Conservation (phyloP, 2,797 vertebrate species). For the Pseudochromis fuscus region DNA sequence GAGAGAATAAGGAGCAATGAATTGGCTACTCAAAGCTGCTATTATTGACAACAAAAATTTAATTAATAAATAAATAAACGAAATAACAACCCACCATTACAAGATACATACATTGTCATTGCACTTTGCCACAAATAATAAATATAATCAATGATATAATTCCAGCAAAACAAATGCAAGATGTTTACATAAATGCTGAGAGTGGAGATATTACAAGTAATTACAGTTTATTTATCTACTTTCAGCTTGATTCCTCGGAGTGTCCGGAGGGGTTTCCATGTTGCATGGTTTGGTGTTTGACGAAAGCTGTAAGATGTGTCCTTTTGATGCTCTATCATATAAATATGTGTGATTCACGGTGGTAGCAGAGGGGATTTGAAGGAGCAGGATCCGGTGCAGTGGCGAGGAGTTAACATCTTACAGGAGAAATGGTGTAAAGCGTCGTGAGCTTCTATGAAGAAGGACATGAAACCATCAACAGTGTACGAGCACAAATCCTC, state of each 20-base stretch:
- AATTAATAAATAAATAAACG: no score
- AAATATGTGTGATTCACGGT: conserved; percentile 79
- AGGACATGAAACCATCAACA: conserved; percentile 78
- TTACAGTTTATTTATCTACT: conserved; percentile 70
- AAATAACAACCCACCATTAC: conserved; percentile 85
- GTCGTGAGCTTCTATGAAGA: conserved; percentile 93
- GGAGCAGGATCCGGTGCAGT: conserved; percentile 95
- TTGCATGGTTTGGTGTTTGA: conserved; percentile 20
- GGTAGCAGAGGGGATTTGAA: conserved; percentile 95
- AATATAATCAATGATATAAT: conserved; percentile 77
- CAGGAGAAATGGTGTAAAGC: conserved; percentile 97
- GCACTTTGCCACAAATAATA: conserved; percentile 95
- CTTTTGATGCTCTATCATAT: neutral
- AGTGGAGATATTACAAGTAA: conserved; percentile 73
- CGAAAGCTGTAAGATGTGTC: conserved; percentile 29
- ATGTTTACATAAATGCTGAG: conserved; percentile 80
- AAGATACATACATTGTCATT: conserved; percentile 91
- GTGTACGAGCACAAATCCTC: no score
- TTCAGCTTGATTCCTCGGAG: conserved; percentile 36
- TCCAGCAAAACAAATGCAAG: conserved; percentile 75
- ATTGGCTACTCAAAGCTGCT: conserved; percentile 69
- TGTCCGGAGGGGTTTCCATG: conserved; percentile 25
- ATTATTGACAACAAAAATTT: conserved; percentile 77
- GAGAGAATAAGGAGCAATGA: conserved; percentile 78
- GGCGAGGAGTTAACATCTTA: conserved; percentile 97